Conservation (phyloP, 2,113 vertebrate species). For the Acanthochromis polyacanthus region DNA sequence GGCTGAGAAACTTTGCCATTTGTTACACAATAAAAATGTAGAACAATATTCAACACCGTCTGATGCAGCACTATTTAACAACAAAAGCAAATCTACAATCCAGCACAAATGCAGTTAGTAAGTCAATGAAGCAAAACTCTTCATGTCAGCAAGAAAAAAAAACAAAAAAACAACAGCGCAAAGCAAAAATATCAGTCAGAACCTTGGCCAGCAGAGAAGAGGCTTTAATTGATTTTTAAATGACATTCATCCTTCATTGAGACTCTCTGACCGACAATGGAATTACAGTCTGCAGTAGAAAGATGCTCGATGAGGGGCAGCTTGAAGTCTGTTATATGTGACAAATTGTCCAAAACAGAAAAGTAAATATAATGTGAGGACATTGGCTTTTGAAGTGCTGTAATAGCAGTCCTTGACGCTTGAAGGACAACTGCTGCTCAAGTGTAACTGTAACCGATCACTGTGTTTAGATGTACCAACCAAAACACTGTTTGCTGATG, state of each 20-base stretch:
- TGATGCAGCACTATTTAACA: neutral
- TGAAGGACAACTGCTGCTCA: too few species aligned
- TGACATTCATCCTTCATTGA: neutral
- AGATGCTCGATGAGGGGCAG: neutral
- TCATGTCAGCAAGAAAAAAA: neutral
- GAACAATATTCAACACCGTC: neutral
- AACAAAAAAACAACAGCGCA: neutral
- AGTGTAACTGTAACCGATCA: too few species aligned
- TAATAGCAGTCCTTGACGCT: neutral
- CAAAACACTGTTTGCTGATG: too few species aligned
- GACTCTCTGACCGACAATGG: neutral
- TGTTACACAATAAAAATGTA: neutral
- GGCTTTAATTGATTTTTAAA: constrained; percentile 14
- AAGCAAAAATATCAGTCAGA: constrained; percentile 6
- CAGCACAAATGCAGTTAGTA: neutral
- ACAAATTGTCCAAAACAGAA: too few species aligned
- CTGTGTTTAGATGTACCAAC: too few species aligned
- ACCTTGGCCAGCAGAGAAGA: neutral
- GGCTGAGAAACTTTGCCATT: too few species aligned
- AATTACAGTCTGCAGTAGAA: neutral
- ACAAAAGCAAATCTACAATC: neutral
- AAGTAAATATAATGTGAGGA: neutral
- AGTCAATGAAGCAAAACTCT: neutral
- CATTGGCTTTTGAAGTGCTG: neutral
- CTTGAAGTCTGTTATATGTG: neutral